Evolutionary conservation across 2,113 vertebrate genomes (phyloP).

Genomic region (Lipotes vexillifer): DNA sequence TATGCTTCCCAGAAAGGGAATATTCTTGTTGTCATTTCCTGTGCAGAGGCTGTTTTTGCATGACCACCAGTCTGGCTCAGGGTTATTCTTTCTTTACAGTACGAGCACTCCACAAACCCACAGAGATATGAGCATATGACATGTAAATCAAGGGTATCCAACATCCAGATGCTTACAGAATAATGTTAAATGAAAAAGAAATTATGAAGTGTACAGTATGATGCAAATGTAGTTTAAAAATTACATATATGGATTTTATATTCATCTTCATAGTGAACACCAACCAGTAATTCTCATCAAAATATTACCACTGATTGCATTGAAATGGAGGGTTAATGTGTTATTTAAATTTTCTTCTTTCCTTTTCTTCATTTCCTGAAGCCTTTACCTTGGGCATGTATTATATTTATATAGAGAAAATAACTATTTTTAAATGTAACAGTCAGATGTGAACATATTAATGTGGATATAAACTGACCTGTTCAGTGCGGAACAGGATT

Average conservation of each 20-base stretch:
- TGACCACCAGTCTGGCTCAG: rapidly evolving
- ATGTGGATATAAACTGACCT: not conserved
- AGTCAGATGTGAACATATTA: not conserved
- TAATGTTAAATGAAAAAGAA: not conserved
- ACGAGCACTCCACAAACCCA: not conserved
- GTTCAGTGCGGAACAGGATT: not conserved
- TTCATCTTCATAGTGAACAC: not conserved
- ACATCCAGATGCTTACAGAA: not conserved
- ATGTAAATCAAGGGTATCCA: no score
- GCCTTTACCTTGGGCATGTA: not conserved
- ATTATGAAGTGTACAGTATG: not conserved
- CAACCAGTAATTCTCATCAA: not conserved
- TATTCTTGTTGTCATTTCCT: not conserved
- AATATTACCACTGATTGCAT: not conserved
- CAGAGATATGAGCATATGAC: not conserved
- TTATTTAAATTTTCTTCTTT: not conserved
- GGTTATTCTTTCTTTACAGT: not conserved
- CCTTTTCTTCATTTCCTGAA: not conserved
- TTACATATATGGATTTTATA: not conserved
- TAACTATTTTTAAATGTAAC: not conserved
- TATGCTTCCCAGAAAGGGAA: not conserved
- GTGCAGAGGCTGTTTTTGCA: not conserved
- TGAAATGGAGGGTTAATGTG: not conserved
- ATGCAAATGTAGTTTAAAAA: not conserved
- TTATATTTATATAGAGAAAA: not conserved